Conservation (phyloP, 2,797 vertebrate species). For the Sus cebifrons region DNA sequence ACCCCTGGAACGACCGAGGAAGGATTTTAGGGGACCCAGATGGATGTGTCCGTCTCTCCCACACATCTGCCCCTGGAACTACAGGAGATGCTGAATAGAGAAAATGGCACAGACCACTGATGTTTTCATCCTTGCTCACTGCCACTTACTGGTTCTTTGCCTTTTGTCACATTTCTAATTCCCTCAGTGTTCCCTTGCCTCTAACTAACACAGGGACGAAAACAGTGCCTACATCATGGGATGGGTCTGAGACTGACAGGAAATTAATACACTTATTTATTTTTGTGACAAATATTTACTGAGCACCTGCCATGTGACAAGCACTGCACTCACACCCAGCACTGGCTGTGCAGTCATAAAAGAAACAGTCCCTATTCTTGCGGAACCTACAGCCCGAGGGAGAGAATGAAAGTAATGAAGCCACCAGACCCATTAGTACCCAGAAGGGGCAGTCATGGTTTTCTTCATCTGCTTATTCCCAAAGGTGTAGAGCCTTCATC, state of each 20-base stretch:
- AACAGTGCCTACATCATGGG: background rate
- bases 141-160: background rate
- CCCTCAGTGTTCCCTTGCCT: background rate
- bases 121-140: background rate
- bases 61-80: background rate
- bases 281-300: background rate
- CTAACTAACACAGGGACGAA: background rate
- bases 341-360: background rate
- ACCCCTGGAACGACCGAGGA: slow-evolving; percentile 9
- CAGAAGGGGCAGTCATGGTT: background rate
- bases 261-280: background rate
- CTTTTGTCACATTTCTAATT: background rate
- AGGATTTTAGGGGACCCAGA: background rate
- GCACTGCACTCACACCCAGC: background rate
- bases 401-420: background rate
- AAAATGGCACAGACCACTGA: background rate
- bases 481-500: background rate
- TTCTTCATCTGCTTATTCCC: background rate
- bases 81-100: background rate
- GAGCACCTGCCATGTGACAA: background rate
- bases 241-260: background rate
- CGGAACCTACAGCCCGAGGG: background rate
- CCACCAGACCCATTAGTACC: background rate
- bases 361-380: background rate
- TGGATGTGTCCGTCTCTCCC: background rate